These are phyloP conservation scores for Nemopilema nomurai DNA, from an alignment of 30 jellyfish, hydroid and myxozoan species.

Conservation along the genomic window DNA sequence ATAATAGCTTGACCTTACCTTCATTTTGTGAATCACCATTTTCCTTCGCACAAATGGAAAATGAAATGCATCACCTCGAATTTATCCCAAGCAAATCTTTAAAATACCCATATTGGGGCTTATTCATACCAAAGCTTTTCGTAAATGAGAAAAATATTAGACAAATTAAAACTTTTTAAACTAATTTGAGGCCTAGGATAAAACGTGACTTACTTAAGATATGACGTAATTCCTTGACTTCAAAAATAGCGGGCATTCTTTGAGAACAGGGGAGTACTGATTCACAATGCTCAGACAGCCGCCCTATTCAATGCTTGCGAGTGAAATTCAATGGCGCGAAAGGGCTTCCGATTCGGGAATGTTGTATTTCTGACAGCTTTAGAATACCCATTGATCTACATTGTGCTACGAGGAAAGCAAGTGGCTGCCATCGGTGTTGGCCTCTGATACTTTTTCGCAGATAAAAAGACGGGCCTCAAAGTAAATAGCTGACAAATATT, in stretches of 20 bases:
- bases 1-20: no score
- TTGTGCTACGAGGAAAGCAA: background rate
- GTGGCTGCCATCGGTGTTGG: background rate
- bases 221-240: background rate
- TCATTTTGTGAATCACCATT: no score
- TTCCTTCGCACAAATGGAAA: no score
- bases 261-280: background rate
- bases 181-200: background rate
- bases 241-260: background rate
- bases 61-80: no score
- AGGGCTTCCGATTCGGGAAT: background rate
- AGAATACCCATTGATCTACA: background rate
- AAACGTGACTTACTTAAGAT: background rate
- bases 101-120: no score
- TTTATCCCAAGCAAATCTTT: no score
- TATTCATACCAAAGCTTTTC: no score
- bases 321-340: background rate
- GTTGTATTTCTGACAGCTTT: background rate
- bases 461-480: background rate
- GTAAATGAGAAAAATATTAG: no score
- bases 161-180: background rate
- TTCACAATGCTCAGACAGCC: background rate
- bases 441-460: background rate
- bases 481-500: background rate
- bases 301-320: background rate